Conservation (phyloP, 2,797 vertebrate genomes). For the Otolemur crassicaudatus region DNA sequence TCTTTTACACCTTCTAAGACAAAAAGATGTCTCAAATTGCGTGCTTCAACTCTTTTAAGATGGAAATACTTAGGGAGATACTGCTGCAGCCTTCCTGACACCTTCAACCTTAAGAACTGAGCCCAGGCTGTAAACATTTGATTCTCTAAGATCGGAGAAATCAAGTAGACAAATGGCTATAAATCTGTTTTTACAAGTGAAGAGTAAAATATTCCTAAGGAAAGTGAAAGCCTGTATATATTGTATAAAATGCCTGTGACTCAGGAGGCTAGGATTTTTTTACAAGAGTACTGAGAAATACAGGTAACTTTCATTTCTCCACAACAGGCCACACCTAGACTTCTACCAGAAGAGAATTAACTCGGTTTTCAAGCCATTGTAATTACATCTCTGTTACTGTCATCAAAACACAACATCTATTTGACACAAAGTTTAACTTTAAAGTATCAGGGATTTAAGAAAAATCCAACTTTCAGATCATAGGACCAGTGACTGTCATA, state of each 20-base stretch:
- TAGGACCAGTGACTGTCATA: background rate
- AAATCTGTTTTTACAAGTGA: background rate
- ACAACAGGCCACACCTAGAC: background rate
- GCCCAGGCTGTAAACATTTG: background rate
- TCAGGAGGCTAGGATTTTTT: background rate
- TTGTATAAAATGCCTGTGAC: background rate
- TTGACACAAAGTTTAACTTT: background rate
- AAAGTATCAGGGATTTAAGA: background rate
- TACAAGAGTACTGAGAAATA: background rate
- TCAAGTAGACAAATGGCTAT: background rate
- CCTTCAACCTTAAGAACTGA: background rate
- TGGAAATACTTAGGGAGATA: background rate
- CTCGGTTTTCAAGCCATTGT: background rate
- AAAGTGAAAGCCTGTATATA: background rate
- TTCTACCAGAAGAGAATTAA: background rate
- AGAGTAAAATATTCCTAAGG: background rate
- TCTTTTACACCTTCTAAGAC: background rate
- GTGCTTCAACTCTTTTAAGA: background rate
- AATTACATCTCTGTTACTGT: background rate
- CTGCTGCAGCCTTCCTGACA: background rate
- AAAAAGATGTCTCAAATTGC: background rate
- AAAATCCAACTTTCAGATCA: background rate
- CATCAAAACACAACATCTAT: constrained; percentile 14
- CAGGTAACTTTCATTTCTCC: background rate
- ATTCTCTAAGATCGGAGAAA: background rate